A percentile compares a stretch with the other conserved stretches of the same genome.
phyloP scores from a whole-genome alignment of 2,113 vertebrate genomes.

The Pipa parva region DNA sequence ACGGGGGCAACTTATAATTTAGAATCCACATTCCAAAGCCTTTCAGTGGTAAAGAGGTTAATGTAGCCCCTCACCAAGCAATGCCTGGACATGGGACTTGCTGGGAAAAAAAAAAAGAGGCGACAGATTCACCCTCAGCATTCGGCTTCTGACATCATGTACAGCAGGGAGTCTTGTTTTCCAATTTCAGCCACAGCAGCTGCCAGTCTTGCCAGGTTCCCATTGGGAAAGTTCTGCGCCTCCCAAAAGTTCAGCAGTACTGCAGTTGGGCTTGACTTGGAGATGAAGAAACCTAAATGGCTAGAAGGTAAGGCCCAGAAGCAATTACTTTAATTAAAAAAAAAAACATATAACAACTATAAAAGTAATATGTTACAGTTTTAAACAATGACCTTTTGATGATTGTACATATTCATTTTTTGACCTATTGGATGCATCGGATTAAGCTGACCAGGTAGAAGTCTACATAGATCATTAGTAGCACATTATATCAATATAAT shows the following conservation, averaged over 20 bases:
- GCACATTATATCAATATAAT: no score
- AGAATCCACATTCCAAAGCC: constrained; percentile 1
- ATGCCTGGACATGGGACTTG: constrained; percentile 13
- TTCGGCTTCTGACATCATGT: constrained; percentile 91
- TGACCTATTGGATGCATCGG: no score
- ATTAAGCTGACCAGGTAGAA: no score
- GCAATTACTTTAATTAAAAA: neutral
- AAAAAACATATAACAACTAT: no score
- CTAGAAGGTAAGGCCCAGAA: constrained; percentile 55
- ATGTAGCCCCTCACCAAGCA: constrained; percentile 9
- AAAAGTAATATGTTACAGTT: no score
- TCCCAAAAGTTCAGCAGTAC: constrained; percentile 98
- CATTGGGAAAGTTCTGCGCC: constrained; percentile 90
- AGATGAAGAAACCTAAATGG: constrained; percentile 95
- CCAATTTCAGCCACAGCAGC: constrained; percentile 92
- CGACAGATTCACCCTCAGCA: constrained; percentile 65
- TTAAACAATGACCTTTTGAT: no score
- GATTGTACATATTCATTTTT: no score
- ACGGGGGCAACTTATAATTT: constrained; percentile 5
- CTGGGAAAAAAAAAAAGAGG: neutral
- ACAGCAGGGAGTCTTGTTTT: constrained; percentile 92
- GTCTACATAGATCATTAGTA: no score
- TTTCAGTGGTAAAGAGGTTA: neutral
- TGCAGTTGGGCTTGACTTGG: constrained; percentile 92
- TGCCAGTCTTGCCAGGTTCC: constrained; percentile 95